Percentiles rank a stretch among this genome's conserved stretches.
Conservation (phyloP, 1,140 invertebrate species). For the Medauroidea extradentata region DNA sequence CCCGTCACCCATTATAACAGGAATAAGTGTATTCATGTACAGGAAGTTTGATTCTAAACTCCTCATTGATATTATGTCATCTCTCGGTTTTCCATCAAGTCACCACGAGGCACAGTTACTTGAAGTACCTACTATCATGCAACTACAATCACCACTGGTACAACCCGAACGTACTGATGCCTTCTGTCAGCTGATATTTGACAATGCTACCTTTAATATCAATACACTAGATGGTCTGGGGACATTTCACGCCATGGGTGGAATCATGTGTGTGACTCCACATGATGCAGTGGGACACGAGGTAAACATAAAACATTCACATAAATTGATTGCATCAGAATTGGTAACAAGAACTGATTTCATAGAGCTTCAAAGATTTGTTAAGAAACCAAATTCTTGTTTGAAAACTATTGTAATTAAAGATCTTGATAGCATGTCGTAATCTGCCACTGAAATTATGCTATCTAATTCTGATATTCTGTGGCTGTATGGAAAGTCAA, state of each 20-base stretch:
- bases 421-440: neutral
- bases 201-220: slow-evolving; percentile 31
- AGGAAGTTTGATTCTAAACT: slow-evolving; percentile 23
- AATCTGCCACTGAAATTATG: neutral
- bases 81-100: slow-evolving; percentile 17
- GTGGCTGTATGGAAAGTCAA: neutral
- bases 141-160: neutral
- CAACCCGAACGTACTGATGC: neutral
- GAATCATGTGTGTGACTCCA: slow-evolving; percentile 23
- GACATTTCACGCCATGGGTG: slow-evolving; percentile 34
- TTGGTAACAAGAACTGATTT: neutral
- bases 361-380: neutral
- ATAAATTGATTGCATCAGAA: neutral
- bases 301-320: neutral
- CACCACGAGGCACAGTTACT: slow-evolving; percentile 12
- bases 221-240: slow-evolving; percentile 27
- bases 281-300: neutral
- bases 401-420: neutral
- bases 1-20: slow-evolving; percentile 25
- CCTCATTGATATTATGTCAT: slow-evolving; percentile 23
- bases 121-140: slow-evolving; percentile 16
- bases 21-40: slow-evolving; percentile 20
- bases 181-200: slow-evolving; percentile 27
- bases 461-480: neutral
- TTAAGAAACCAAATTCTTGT: neutral